Evolutionary conservation across 1,140 invertebrate genomes (phyloP), one percentile per base, ranked within the genome.

Genomic region (Eumeta japonica): DNA sequence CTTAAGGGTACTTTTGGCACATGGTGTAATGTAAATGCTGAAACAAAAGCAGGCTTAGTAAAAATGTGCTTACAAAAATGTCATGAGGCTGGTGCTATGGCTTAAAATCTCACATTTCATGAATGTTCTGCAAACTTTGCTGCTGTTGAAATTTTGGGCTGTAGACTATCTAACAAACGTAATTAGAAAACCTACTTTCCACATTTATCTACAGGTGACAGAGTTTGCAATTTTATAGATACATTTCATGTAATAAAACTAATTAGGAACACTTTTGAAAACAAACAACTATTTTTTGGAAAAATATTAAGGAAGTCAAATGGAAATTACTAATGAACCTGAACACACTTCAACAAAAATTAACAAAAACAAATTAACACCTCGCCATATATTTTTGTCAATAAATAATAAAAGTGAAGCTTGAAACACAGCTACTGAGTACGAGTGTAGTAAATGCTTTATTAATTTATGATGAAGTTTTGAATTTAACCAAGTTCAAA

Each of bases 161-260:
- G 48, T 45, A 13, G 43, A 2, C 36, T 48, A 2, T 28, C 16
- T 4, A 11, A 37, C 24, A n/a, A 41, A 4, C 14, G 38, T 16
- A 46, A 53, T 45, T 31, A 42, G 10, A 38, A 50, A 43, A 51
- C 51, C 11, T 56, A 35, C 28, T 67, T 71, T 53, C 10, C 10
- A 16, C 59, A 70, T 37, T 57, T 59, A n/a, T 19, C 4, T 9
- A 46, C 34, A 28, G 19, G 39, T 15, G 27, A 52, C 16, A 46
- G 47, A 28, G 46, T 74, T 10, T 39, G 45, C 34, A 19, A 59
- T 15, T 49, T 68, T 34, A 35, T 60, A 16, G 63, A 71, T 39
- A 34, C 58, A 12, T 71, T 61, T 29, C 64, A 71, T 38, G 59
- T 70, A 51, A 30, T 72, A 7, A 72, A 75, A 54, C 46, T 62